A percentile compares a stretch with the other conserved stretches of the same genome.
Conservation (phyloP, 2,113 vertebrate species). For the Callionymus lyra region DNA sequence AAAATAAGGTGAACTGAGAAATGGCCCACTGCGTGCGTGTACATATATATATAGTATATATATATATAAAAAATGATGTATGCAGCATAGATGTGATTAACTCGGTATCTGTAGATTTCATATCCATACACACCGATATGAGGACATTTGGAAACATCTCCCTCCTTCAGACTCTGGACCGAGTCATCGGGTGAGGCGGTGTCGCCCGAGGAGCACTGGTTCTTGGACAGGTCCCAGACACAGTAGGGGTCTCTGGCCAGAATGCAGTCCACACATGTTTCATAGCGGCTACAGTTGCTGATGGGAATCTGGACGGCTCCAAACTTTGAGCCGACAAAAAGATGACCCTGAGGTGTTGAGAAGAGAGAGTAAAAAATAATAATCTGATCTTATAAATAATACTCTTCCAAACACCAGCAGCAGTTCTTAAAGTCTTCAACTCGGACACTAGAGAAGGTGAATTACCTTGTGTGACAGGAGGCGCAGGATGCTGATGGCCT, state of each 20-base stretch:
- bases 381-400: too few species aligned
- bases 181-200: not conserved
- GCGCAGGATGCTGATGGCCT: constrained; percentile 54
- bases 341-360: constrained; percentile 45
- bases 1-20: too few species aligned
- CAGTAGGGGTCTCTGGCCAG: constrained; percentile 72
- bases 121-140: too few species aligned
- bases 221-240: constrained; percentile 41
- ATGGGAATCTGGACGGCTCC: constrained; percentile 63
- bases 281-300: constrained; percentile 54
- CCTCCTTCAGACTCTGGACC: constrained; percentile 62
- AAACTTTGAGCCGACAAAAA: constrained; percentile 60
- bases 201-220: constrained; percentile 30
- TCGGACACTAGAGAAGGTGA: too few species aligned
- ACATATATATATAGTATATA: too few species aligned
- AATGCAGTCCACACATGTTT: constrained; percentile 63
- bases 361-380: too few species aligned
- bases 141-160: constrained; percentile 59
- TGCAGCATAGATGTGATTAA: too few species aligned
- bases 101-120: constrained; percentile 46
- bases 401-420: too few species aligned
- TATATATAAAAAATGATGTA: too few species aligned
- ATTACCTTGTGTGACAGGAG: constrained; percentile 65
- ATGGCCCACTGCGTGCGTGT: too few species aligned
- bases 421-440: too few species aligned